Base-by-base conservation (phyloP, 2,113 vertebrate genomes). In the Sarotherodon lohbergeri region DNA sequence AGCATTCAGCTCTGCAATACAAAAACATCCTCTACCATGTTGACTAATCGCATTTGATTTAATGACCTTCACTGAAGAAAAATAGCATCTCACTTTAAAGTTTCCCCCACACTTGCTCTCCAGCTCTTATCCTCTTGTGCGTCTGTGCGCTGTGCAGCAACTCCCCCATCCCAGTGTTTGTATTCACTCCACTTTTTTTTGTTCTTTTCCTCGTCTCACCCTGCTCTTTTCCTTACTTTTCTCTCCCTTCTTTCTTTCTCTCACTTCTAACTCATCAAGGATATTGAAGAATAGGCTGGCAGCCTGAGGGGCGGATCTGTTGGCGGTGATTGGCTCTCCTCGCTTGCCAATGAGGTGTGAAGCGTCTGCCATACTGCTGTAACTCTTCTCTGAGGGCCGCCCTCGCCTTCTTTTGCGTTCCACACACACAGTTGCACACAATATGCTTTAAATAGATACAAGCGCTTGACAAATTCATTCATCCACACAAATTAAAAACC, bases 271-370 rank as follows among this genome's bases (percentile, higher is more conserved):
- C 86, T 83, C 88, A 88, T 89, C 79, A 56, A 89, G 80, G 88
- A 90, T 88, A 29, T 86, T 63, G 81, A 89, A 86, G 88, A 93
- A 88, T 88, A 57, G 78, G 24, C 78, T n/a, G 82, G 91, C 90
- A 90, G 92, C 92, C 89, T 86, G 93, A 90, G 95, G 93, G 95
- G 94, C 82, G 91, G 94, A 91, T 93, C 92, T 86, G 89, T 61
- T 90, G 92, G 84, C 54, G 32, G 81, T 88, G 94, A 95, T 94
- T 91, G 93, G 92, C 88, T 92, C 76, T 90, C 82, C 88, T 85
- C 11, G 89, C 88, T 90, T 79, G 88, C 94, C 95, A 95, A 93
- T 95, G 95, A 95, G 93, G 94, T 94, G 95, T 94, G 94, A 95
- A 92, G 84, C 79, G 89, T 86, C 88, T 94, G 91, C 91, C 89